Evolutionary conservation across 2,888 invertebrate species (phyloP).

Genomic region (Oegoconia quadripuncta): DNA sequence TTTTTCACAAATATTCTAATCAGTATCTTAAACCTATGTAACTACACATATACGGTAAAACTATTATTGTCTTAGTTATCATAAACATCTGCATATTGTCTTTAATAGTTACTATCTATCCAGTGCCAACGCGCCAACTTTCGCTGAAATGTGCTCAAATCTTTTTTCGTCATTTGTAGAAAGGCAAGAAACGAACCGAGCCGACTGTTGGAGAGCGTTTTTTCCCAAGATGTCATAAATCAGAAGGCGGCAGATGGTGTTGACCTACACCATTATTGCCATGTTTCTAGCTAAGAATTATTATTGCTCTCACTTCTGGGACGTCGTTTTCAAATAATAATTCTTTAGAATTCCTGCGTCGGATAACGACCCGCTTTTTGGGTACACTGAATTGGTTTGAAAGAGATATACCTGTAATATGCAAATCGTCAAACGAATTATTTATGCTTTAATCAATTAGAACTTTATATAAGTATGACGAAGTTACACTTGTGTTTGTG

Average conservation of each 20-base stretch:
- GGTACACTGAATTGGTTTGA: no score
- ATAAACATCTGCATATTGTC: conserved; percentile 16
- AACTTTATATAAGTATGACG: no score
- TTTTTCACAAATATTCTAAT: no score
- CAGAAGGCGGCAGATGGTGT: conserved; percentile 69
- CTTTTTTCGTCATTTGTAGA: conserved; percentile 55
- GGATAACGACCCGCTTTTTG: no score
- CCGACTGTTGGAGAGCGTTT: conserved; percentile 46
- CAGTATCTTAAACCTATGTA: no score
- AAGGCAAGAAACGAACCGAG: conserved; percentile 49
- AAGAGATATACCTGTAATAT: no score
- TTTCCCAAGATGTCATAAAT: conserved; percentile 67
- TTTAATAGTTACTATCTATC: background rate
- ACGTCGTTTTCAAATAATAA: conserved; percentile 42
- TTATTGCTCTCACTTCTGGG: conserved; percentile 49
- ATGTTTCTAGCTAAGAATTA: conserved; percentile 65
- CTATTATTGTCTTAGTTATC: no score
- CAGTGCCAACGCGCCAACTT: conserved; percentile 22
- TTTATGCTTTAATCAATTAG: no score
- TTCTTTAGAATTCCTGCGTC: conserved; percentile 28
- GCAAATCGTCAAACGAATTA: no score
- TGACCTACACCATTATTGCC: conserved; percentile 71
- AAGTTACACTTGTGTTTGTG: no score
- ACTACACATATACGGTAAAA: no score
- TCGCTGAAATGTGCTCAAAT: conserved; percentile 48